These are phyloP conservation scores for Mesoclemmys tuberculata DNA, from an alignment of 2,113 vertebrate species.

Conservation along the genomic window DNA sequence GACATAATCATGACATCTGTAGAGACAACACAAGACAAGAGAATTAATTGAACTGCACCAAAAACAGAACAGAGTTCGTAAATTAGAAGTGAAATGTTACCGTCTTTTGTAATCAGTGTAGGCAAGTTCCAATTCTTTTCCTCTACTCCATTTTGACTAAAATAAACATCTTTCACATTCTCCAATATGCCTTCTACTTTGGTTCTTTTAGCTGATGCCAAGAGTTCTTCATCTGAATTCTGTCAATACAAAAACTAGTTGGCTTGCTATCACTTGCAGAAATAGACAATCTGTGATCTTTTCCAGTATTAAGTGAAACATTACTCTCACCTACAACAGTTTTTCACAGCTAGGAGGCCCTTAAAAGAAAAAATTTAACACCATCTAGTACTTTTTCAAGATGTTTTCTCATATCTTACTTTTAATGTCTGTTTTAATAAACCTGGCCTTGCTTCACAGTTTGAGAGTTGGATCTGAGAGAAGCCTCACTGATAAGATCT, in stretches of 20 bases:
- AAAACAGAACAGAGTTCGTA: neutral
- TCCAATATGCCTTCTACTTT: constrained; percentile 76
- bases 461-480: neutral
- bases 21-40: neutral
- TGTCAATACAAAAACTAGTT: constrained; percentile 57
- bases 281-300: neutral
- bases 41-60: neutral
- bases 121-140: constrained; percentile 13
- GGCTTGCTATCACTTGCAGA: neutral
- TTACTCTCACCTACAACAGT: neutral
- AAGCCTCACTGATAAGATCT: neutral
- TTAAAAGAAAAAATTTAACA: neutral
- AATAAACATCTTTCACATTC: constrained; percentile 53
- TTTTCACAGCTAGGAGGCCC: neutral
- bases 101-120: constrained; percentile 34
- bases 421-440: neutral
- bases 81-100: constrained; percentile 58
- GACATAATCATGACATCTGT: neutral
- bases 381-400: accelerated
- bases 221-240: constrained; percentile 51
- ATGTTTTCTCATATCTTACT: neutral
- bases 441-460: neutral
- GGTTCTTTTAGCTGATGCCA: constrained; percentile 84
- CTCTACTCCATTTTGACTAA: constrained; percentile 73
- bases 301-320: neutral